Base-by-base conservation (phyloP, 2,888 invertebrate genomes). In the Nebria salina region DNA sequence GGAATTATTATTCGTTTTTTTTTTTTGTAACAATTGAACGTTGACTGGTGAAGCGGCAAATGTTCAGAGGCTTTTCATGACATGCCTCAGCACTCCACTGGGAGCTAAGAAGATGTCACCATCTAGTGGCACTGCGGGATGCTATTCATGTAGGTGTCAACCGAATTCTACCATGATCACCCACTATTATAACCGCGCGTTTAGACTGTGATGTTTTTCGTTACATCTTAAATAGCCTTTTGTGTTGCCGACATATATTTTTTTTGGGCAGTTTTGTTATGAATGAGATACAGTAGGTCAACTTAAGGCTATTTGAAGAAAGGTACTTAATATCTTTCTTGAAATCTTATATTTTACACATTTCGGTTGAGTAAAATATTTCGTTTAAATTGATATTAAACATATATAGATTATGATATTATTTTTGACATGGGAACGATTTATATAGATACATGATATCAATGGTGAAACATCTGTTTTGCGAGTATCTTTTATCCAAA, bases 81-180 rank as follows among this genome's bases (percentile, higher is more conserved):
- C 77, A 72, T 77, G 77, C 73, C 77, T 72, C 7, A 65, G 77
- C 72, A 77, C 72, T 72, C 73, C 26, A 65, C 26, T 72, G 65
- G 64, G 72, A 65, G 77, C 77, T 77, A 77, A 77, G 70, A 76
- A 76, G 77, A 77, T 72, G 77, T 72, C 73, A 76, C 41, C 43
- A 64, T 74, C 54, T 74, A 65, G 65, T 66, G 72, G n/a, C 77
- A 5, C 77, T 25, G 73, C 77, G 65, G 73, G 77, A 42, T 20
- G 54, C 15, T 42, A 66, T 77, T 77, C 77, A 77, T 13, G 9
- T 25, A 77, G 77, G 77, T 77, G 77, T 65, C 77, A 77, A 77
- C 77, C 43, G 41, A 77, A 73, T 72, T 77, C 73, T 66, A 64
- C 77, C 73, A 73, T 73, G n/a, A 73, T 72, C 72, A 25, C 13